Base-by-base conservation (phyloP, 1,140 invertebrate species). In the Phymastichus coffea region DNA sequence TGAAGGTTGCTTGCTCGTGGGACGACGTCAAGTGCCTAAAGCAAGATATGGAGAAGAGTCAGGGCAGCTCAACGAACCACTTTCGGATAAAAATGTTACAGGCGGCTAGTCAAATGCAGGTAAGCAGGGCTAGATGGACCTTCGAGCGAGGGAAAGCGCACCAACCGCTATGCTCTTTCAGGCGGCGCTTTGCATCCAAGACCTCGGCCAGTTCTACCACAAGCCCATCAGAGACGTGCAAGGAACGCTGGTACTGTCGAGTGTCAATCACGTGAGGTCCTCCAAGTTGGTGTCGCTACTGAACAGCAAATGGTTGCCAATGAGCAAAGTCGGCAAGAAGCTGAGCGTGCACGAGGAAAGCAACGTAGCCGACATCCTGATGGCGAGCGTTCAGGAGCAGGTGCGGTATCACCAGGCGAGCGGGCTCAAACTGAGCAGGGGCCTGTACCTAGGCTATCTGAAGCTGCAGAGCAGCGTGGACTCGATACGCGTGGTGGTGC, bases 1-100 rank as follows among this genome's bases (percentile, higher is more conserved):
- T 98, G 88, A 98, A 98, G 84, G 92, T 97, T 14, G 90, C 94
- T 0, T 96, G 93, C 74, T 93, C 91, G 0, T 98, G 96, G 95
- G 93, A 97, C 62, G 95, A 97, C 77, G 92, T 95, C 1, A 97
- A 96, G 72, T 85, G 87, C 12, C 79, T 98, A 1, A 85, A 89
- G 37, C 86, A 90, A 30, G 94, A 98, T 63, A 94, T 98, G 91
- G 94, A 97, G 73, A 93, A 95, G 70, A 93, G 92, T 71, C 86
- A 91, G 2, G 92, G 88, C 44, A 94, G 93, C 2, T 92, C 93
- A 0, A 88, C 89, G 28, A 84, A 87, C 65, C 93, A 95, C 73
- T 96, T 97, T 75, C 85, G 94, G 60, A 88, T 92, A 63, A 97
- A 96, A 80, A 80, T 98, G 6, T 81, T 99, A 0, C 89, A 95